Evolutionary conservation across 2,888 invertebrate species (phyloP).

Genomic region (Synergus itoensis): DNA sequence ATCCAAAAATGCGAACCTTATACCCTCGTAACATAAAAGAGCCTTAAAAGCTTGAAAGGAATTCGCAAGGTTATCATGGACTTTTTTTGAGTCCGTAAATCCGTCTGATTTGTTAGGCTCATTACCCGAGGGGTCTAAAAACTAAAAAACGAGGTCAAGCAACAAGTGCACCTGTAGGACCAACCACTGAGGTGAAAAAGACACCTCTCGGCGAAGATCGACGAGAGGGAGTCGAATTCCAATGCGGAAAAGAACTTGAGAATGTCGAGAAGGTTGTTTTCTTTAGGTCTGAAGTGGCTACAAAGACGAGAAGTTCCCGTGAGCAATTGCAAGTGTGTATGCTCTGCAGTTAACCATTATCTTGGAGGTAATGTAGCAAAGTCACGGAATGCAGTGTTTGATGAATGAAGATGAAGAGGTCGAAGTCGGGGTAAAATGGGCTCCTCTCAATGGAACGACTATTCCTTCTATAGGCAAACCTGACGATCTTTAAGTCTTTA

Average conservation of each 20-base stretch:
- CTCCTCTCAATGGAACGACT: constrained; percentile 1
- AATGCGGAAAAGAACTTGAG: constrained; percentile 37
- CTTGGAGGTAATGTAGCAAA: constrained; percentile 15
- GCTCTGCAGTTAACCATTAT: constrained; percentile 16
- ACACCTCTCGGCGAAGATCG: constrained; percentile 27
- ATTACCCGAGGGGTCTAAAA: constrained; percentile 27
- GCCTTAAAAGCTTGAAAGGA: constrained; percentile 17
- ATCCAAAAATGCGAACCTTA: neutral
- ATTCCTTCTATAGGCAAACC: constrained; percentile 13
- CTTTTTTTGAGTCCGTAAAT: constrained; percentile 12
- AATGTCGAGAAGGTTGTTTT: constrained; percentile 41
- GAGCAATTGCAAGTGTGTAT: neutral
- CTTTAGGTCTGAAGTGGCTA: constrained; percentile 23
- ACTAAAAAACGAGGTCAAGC: constrained; percentile 30
- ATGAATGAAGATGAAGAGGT: constrained; percentile 28
- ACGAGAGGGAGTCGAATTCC: constrained; percentile 39
- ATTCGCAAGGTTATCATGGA: constrained; percentile 27
- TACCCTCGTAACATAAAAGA: constrained; percentile 8
- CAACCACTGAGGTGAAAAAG: constrained; percentile 22
- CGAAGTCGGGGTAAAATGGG: neutral
- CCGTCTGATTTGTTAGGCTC: constrained; percentile 34
- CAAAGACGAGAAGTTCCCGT: constrained; percentile 17
- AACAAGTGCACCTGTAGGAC: constrained; percentile 32
- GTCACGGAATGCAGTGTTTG: constrained; percentile 34
- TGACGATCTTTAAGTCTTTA: constrained; percentile 2